A percentile compares a stretch with the other conserved stretches of the same genome.
Evolutionary conservation across 2,888 invertebrate species (phyloP).

Genomic region (Mythimna loreyi): DNA sequence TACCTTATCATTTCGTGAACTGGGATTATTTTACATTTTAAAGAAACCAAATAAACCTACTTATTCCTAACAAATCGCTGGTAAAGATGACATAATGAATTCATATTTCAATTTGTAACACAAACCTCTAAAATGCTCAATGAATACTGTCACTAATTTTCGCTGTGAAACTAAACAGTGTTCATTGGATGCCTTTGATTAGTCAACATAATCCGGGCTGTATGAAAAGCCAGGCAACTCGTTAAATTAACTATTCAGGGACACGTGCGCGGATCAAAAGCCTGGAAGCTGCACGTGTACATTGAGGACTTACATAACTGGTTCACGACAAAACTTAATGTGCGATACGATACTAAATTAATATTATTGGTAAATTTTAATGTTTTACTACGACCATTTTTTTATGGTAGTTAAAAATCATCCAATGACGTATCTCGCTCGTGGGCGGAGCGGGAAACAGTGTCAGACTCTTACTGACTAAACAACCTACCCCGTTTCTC

Average conservation of each 20-base stretch:
- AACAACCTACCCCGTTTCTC: no score
- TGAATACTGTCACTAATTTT: conserved; percentile 20
- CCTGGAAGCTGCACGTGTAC: conserved; percentile 54
- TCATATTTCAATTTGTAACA: conserved; percentile 5
- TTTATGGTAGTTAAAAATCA: no score
- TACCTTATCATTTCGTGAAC: no score
- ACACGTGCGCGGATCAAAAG: conserved; percentile 62
- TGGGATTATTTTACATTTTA: neutral
- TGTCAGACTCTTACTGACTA: no score
- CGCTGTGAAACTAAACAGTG: conserved; percentile 31
- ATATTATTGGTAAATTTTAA: conserved; percentile 12
- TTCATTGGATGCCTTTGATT: conserved; percentile 50
- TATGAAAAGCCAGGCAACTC: conserved; percentile 54
- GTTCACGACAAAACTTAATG: conserved; percentile 5
- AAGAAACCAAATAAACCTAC: neutral
- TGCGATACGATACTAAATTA: conserved; percentile 5
- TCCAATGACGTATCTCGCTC: no score
- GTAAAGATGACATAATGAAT: neutral
- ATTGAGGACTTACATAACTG: neutral
- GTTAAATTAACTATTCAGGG: conserved; percentile 64
- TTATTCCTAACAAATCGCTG: neutral
- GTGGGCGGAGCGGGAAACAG: no score
- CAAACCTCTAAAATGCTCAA: neutral
- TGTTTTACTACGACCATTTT: neutral
- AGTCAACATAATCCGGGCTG: conserved; percentile 40